Base-by-base conservation (phyloP, 1,140 invertebrate species). In the Protaetia brevitarsis region DNA sequence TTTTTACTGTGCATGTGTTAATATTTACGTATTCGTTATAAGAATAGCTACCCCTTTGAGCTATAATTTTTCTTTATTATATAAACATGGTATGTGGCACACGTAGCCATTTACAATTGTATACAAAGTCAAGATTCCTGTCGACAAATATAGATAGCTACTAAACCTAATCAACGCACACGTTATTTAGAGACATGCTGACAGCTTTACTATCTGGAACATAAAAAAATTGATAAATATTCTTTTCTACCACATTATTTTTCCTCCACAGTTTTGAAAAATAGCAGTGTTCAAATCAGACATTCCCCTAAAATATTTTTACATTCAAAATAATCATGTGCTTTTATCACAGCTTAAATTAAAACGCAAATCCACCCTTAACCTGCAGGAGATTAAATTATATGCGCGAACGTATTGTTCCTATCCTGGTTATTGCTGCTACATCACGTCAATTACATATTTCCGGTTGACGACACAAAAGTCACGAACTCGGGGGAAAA, bases 121-220 rank as follows among this genome's bases (percentile, higher is more conserved):
- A 45, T 19, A 45, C 37, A 51, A 51, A 23, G 41, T 51, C 21
- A 51, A 51, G 41, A 23, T 51, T 51, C 10, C 41, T 51, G 41
- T 51, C 41, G 41, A 51, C 41, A 51, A 51, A 51, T 51, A 51
- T n/a, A n/a, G n/a, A n/a, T n/a, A n/a, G n/a, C n/a, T n/a, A n/a
- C n/a, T n/a, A n/a, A n/a, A n/a, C n/a, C n/a, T n/a, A n/a, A n/a
- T n/a, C n/a, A n/a, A n/a, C n/a, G n/a, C n/a, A n/a, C n/a, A n/a
- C n/a, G n/a, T n/a, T n/a, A n/a, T n/a, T n/a, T n/a, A n/a, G n/a
- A n/a, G n/a, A n/a, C n/a, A n/a, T n/a, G n/a, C n/a, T n/a, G n/a
- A n/a, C n/a, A n/a, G n/a, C n/a, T n/a, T n/a, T n/a, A n/a, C n/a
- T n/a, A n/a, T n/a, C n/a, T n/a, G n/a, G n/a, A n/a, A n/a, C n/a